A percentile compares a stretch with the other conserved stretches of the same genome.
phyloP scores from a whole-genome alignment of 2,888 invertebrate species.

The Agapostemon virescens region DNA sequence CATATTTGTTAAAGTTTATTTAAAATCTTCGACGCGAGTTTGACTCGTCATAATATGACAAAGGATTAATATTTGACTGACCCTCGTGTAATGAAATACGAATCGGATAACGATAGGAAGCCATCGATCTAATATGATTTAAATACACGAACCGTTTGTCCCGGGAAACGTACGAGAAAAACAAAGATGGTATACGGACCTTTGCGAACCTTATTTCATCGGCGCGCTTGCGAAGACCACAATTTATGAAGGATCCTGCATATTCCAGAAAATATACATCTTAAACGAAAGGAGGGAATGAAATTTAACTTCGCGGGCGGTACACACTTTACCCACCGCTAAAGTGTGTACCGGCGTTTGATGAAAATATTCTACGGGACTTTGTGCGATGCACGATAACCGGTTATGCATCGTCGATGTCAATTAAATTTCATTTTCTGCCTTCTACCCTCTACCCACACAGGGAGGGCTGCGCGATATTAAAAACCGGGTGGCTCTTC shows the following conservation, averaged over 20 bases:
- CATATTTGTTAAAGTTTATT: no score
- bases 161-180: not conserved
- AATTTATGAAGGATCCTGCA: constrained; percentile 4
- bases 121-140: not conserved
- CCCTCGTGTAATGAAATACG: not conserved
- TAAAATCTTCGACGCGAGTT: no score
- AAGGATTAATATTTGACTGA: not conserved
- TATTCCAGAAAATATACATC: not conserved
- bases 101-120: not conserved
- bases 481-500: constrained; percentile 14
- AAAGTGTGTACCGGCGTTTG: constrained; percentile 21
- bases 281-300: constrained; percentile 12
- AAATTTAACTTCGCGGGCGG: constrained; percentile 9
- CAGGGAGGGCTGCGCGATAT: constrained; percentile 18
- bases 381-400: constrained; percentile 34
- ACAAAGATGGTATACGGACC: constrained; percentile 1
- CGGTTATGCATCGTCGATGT: constrained; percentile 24
- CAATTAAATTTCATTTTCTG: constrained; percentile 51
- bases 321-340: not conserved
- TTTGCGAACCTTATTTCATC: not conserved
- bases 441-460: not conserved
- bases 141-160: not conserved
- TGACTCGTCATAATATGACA: no score
- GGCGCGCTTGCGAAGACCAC: not conserved
- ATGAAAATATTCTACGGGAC: constrained; percentile 33